Base-by-base conservation (phyloP, 92 coral and sea anemone genomes). In the Pocillopora meandrina region DNA sequence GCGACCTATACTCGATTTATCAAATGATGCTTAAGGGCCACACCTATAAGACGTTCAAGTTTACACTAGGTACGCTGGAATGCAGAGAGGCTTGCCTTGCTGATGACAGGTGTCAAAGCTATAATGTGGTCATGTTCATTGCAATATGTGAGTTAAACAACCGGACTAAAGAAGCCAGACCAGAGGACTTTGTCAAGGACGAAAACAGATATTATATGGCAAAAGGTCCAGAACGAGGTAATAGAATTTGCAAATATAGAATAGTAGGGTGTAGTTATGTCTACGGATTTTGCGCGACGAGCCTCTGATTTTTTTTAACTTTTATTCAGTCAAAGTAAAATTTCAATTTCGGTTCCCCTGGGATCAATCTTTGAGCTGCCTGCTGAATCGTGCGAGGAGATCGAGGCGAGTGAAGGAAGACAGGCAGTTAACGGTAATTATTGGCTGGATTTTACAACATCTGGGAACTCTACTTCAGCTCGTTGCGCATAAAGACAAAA, bases 391-490 rank as follows among this genome's bases (percentile, higher is more conserved):
- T 69, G 74, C 0, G 18, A 42, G 9, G 74, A 69, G 5, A 69
- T 69, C 74, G 21, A 69, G 19, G 74, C 74, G 42, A 69, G 75
- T 49, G 75, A 71, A 71, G 75, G 75, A 35, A 56, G 12, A 49
- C 56, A 71, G 13, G 75, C 58, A 56, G 58, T 71, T 56, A 71
- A 56, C 58, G 75, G 56, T 19, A 71, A 49, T 36, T 71, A 71
- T 56, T 71, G 75, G 75, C 42, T 71, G 75, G 75, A 71, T 71
- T 49, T 26, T 9, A 35, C 58, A 1, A 49, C 58, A 35, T 35
- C 56, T 49, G 55, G 58, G 23, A 35, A 71, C 26, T 35, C n/a
- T n/a, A n/a, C n/a, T n/a, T n/a, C n/a, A n/a, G n/a, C n/a, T n/a
- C 75, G 13, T 56, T 36, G 75, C 18, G 56, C 75, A 35, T 71